Base-by-base conservation (phyloP, 1,140 invertebrate species). In the Zaprionus nigranus region DNA sequence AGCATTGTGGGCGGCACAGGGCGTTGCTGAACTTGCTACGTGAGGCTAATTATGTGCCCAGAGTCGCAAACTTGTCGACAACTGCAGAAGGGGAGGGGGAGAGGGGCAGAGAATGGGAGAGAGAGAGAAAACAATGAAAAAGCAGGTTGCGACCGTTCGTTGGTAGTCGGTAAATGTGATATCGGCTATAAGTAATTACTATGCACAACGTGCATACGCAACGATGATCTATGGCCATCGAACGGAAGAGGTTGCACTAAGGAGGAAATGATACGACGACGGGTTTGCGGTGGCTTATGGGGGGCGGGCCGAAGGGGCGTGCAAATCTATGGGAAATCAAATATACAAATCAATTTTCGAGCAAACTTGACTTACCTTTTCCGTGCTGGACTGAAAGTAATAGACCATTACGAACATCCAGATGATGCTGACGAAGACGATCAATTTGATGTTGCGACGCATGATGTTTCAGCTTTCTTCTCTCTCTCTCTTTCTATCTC, bases 351-450 rank as follows among this genome's bases (percentile, higher is more conserved):
- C 49, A 40, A 65, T 56, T 67, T 51, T 51, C 46, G 46, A 22
- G 20, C 46, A 22, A 24, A 51, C 43, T 66, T 20, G 24, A 75
- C 90, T 91, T 68, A 92, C 92, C 92, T 92, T 92, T 61, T 92
- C 91, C 30, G 90, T 92, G 71, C 80, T 92, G 75, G 92, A 78
- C 71, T 92, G 92, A 65, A 92, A 92, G 73, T 92, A 92, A 67
- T 92, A 92, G 58, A 92, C 83, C 91, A 92, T 91, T 51, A 92
- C 83, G 64, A 92, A 92, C 92, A 92, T 92, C 92, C 92, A 92
- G 51, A 92, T 91, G 71, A 92, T 79, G 83, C 85, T 92, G 51
- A 92, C 92, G 74, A 92, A 92, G 15, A 92, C 90, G 65, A 92
- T 86, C 69, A 92, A 70, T 88, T 92, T 92, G 30, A 92, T 92